phyloP scores from a whole-genome alignment of 2,888 invertebrate genomes.

The Fragum fragum region DNA sequence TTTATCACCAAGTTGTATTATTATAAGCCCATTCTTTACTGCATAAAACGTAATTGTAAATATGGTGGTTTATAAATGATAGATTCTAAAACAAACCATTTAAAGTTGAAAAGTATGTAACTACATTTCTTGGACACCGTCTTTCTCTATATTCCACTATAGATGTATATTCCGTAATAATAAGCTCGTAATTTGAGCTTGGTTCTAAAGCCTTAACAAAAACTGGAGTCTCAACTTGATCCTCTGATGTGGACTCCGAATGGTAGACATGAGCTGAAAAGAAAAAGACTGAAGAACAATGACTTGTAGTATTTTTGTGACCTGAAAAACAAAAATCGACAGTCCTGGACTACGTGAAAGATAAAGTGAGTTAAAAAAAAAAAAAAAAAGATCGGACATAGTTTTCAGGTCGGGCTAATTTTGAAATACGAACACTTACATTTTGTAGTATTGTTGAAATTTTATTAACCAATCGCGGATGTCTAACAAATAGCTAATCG shows the following conservation, averaged over 20 bases:
- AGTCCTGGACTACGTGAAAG: too few species aligned
- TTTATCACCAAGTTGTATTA: too few species aligned
- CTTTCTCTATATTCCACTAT: not conserved
- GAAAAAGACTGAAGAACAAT: not conserved
- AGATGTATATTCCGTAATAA: constrained; percentile 1
- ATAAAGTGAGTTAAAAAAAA: not conserved
- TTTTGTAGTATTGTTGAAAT: too few species aligned
- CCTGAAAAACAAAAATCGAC: too few species aligned
- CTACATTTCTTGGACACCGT: not conserved
- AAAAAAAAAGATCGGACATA: not conserved
- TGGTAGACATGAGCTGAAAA: constrained; percentile 6
- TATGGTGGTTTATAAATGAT: too few species aligned
- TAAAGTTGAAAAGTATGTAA: not conserved
- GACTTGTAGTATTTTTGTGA: too few species aligned
- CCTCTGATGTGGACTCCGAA: not conserved
- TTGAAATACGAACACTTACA: too few species aligned
- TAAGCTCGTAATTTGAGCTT: not conserved
- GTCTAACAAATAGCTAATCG: too few species aligned
- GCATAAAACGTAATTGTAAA: too few species aligned
- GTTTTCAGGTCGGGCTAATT: too few species aligned
- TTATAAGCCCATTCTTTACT: too few species aligned
- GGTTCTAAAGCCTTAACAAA: constrained; percentile 8
- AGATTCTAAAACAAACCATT: constrained; percentile 1
- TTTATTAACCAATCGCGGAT: too few species aligned
- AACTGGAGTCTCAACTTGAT: not conserved